A percentile compares a stretch with the other conserved stretches of the same genome.
Conservation (phyloP, 2,797 vertebrate species). For the Nyctibius grandis region DNA sequence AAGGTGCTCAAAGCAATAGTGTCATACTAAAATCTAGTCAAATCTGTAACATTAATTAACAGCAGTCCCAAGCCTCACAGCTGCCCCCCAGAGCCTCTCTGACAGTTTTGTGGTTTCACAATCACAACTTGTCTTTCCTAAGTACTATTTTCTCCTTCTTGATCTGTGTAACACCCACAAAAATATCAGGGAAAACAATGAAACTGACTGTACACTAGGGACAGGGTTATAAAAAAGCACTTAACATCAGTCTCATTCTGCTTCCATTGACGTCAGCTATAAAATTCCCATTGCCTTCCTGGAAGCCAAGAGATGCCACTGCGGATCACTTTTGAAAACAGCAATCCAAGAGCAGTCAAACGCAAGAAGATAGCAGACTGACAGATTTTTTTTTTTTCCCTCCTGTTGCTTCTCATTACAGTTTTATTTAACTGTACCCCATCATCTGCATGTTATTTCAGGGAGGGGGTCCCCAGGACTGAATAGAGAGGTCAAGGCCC, state of each 20-base stretch:
- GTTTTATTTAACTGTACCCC: neutral
- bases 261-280: conserved; percentile 29
- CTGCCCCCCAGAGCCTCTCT: neutral
- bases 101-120: neutral
- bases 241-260: conserved; percentile 6
- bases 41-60: neutral
- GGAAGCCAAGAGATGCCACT: conserved; percentile 40
- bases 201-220: conserved; percentile 3
- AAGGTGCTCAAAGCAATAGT: neutral
- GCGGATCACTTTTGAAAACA: neutral
- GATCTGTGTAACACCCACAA: neutral
- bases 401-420: neutral
- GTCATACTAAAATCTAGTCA: neutral
- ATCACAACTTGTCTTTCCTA: neutral
- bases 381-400: neutral
- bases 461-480: neutral
- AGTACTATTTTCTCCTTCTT: neutral
- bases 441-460: neutral
- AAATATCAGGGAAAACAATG: conserved; percentile 30
- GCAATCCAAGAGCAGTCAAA: neutral
- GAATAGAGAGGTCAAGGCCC: neutral
- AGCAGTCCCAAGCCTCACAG: neutral
- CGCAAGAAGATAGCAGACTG: neutral
- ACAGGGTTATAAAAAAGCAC: neutral
- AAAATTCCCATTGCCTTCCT: conserved; percentile 50